phyloP scores from a whole-genome alignment of 2,888 invertebrate genomes.

The Stenoptilia bipunctidactyla region DNA sequence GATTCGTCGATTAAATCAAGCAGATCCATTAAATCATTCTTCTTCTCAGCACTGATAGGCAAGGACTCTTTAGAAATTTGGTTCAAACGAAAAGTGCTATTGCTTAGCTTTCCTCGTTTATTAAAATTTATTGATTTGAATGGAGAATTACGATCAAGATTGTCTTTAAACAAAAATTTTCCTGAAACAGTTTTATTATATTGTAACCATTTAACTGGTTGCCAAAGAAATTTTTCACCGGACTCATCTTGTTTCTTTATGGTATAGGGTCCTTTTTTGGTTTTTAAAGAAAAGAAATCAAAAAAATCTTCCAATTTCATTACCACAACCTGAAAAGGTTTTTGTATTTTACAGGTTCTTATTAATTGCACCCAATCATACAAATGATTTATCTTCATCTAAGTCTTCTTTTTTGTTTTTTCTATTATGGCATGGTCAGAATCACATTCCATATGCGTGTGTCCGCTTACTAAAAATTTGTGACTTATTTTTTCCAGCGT shows the following conservation, averaged over 20 bases:
- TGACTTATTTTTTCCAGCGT: slow-evolving; percentile 15
- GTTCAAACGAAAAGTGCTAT: no score
- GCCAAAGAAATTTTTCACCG: slow-evolving; percentile 9
- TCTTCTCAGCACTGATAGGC: no score
- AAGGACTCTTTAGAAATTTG: no score
- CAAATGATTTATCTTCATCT: slow-evolving; percentile 11
- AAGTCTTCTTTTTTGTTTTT: slow-evolving; percentile 10
- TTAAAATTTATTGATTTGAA: no score
- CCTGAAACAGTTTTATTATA: slow-evolving; percentile 5
- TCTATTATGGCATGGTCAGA: slow-evolving; percentile 14
- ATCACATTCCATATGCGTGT: slow-evolving; percentile 14
- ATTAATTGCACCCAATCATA: slow-evolving; percentile 9
- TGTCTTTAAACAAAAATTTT: no score
- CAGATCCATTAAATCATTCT: no score
- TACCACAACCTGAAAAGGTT: slow-evolving; percentile 6
- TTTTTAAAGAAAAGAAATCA: background rate
- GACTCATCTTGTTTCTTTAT: slow-evolving; percentile 10
- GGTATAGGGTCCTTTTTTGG: slow-evolving; percentile 12
- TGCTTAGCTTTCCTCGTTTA: no score
- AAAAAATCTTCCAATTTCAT: slow-evolving; percentile 1
- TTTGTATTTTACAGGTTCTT: slow-evolving; percentile 4
- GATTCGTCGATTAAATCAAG: no score
- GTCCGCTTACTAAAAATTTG: slow-evolving; percentile 17
- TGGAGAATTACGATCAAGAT: no score
- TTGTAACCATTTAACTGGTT: slow-evolving; percentile 13